Percentiles rank a stretch among this genome's conserved stretches.
phyloP scores from a whole-genome alignment of 2,113 vertebrate genomes.

The Nycticebus coucang region DNA sequence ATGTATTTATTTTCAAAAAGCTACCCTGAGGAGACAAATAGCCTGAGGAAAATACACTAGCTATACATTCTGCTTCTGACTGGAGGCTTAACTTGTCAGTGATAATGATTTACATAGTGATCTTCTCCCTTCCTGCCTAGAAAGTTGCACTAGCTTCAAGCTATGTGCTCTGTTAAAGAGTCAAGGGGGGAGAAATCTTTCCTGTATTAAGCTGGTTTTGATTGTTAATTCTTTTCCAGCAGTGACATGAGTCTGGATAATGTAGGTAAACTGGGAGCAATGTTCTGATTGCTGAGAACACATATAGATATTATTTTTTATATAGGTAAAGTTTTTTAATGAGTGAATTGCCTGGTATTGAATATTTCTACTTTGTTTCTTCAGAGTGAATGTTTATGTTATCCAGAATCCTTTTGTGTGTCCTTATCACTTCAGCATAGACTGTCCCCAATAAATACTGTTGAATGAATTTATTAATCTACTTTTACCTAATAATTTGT shows the following conservation, averaged over 20 bases:
- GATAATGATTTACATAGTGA: slow-evolving; percentile 75
- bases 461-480: neutral
- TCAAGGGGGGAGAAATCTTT: neutral
- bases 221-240: slow-evolving; percentile 50
- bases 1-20: slow-evolving; percentile 57
- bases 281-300: neutral
- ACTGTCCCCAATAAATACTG: neutral
- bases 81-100: slow-evolving; percentile 76
- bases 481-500: slow-evolving; percentile 38
- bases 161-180: slow-evolving; percentile 68
- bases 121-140: slow-evolving; percentile 54
- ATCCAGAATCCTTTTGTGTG: neutral
- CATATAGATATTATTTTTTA: neutral
- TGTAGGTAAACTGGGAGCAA: neutral
- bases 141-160: slow-evolving; percentile 70
- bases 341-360: neutral
- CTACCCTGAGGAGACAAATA: slow-evolving; percentile 66
- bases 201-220: slow-evolving; percentile 33
- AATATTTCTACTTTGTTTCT: neutral
- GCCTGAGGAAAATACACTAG: slow-evolving; percentile 72
- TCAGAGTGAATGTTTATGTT: neutral
- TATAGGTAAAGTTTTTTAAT: neutral
- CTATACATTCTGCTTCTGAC: slow-evolving; percentile 64
- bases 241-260: neutral
- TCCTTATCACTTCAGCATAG: neutral